These are phyloP conservation scores for Eristalis intricaria DNA, from an alignment of 2,888 invertebrate genomes.

Conservation along the genomic window DNA sequence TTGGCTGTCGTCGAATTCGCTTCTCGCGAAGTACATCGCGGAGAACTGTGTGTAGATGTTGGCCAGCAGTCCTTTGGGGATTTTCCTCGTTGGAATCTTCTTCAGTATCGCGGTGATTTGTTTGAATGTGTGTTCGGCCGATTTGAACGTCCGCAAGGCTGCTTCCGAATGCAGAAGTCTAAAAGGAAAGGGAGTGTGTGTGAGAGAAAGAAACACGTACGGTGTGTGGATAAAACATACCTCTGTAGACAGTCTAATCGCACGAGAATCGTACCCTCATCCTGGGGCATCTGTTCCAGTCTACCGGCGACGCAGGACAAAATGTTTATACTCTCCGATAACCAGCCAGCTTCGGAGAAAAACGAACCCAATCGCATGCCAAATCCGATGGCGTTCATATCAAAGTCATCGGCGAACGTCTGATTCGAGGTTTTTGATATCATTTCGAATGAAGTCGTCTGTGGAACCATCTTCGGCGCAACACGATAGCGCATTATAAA, in stretches of 20 bases:
- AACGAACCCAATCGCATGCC: constrained; percentile 86
- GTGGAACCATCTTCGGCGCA: constrained; percentile 65
- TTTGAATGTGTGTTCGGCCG: constrained; percentile 88
- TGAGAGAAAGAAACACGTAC: constrained; percentile 12
- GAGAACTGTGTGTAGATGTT: constrained; percentile 92
- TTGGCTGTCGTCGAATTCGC: constrained; percentile 92
- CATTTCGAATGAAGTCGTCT: constrained; percentile 50
- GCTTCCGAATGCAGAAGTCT: constrained; percentile 93
- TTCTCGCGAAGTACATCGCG: constrained; percentile 90
- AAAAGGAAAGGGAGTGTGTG: constrained; percentile 73
- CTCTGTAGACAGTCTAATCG: constrained; percentile 93
- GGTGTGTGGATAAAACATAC: constrained; percentile 83
- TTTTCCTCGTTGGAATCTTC: constrained; percentile 81
- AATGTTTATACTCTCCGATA: constrained; percentile 88
- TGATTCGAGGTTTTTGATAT: constrained; percentile 60
- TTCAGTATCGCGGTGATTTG: constrained; percentile 83
- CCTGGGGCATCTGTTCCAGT: constrained; percentile 83
- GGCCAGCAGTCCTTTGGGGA: constrained; percentile 83
- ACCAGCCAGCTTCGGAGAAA: constrained; percentile 94
- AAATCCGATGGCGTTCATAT: constrained; percentile 76
- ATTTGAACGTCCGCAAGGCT: constrained; percentile 89
- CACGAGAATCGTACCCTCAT: constrained; percentile 84
- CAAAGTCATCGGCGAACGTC: constrained; percentile 72
- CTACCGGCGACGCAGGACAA: constrained; percentile 86
- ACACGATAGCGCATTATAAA: constrained; percentile 75